Evolutionary conservation across 2,888 invertebrate species (phyloP).

Genomic region (Cybosia mesomella): DNA sequence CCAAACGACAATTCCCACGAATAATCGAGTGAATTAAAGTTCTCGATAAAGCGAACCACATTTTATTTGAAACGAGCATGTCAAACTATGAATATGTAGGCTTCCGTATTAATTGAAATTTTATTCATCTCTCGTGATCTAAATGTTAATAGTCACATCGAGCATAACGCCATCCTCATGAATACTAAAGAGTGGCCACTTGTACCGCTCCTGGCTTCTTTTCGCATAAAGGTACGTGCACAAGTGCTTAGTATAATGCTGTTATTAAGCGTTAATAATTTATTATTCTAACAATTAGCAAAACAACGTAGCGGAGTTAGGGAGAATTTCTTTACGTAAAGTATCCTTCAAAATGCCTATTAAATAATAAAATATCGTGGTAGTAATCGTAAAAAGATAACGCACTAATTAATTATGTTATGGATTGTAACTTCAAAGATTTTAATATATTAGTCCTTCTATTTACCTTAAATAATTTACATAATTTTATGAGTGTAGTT

Average conservation of each 20-base stretch:
- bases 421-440: background rate
- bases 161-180: conserved; percentile 71
- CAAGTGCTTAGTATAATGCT: background rate
- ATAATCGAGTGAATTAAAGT: conserved; percentile 42
- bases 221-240: conserved; percentile 45
- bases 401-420: background rate
- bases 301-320: background rate
- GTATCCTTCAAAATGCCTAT: background rate
- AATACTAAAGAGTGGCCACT: conserved; percentile 72
- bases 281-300: background rate
- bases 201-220: conserved; percentile 74
- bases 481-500: conserved; percentile 4
- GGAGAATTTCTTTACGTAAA: background rate
- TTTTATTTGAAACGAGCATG: conserved; percentile 36
- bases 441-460: background rate
- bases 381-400: conserved; percentile 1
- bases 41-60: conserved; percentile 30
- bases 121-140: conserved; percentile 50
- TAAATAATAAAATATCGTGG: background rate
- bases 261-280: background rate
- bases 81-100: conserved; percentile 46
- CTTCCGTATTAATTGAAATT: conserved; percentile 48
- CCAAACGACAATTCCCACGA: conserved; percentile 56
- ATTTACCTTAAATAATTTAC: background rate
- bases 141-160: conserved; percentile 51